Conservation (phyloP, 2,113 vertebrate genomes). For the Microcebus murinus region DNA sequence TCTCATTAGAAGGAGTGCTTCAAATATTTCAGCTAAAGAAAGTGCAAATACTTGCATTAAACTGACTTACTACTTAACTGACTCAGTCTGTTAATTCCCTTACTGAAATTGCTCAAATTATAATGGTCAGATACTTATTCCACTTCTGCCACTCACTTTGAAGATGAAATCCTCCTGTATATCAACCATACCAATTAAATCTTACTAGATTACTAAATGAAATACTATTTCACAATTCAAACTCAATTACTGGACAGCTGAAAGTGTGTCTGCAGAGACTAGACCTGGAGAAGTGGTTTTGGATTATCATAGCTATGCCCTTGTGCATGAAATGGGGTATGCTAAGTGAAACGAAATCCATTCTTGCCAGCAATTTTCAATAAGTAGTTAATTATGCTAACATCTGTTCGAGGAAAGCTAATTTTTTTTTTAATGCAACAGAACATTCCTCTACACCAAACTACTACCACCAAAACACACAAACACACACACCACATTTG, state of each 20-base stretch:
- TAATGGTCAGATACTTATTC: neutral
- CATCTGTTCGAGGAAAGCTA: constrained; percentile 59
- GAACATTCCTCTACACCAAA: constrained; percentile 3
- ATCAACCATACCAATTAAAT: neutral
- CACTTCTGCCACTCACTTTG: neutral
- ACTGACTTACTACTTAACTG: constrained; percentile 18
- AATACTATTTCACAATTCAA: constrained; percentile 14
- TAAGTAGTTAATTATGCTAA: constrained; percentile 52
- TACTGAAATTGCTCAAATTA: constrained; percentile 9
- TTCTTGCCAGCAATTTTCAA: constrained; percentile 48
- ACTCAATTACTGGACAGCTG: constrained; percentile 4
- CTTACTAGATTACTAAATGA: constrained; percentile 10
- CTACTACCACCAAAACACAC: neutral
- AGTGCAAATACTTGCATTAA: constrained; percentile 31
- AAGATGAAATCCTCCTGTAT: neutral
- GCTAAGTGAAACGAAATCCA: constrained; percentile 23
- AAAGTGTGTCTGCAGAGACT: neutral
- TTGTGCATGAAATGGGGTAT: neutral
- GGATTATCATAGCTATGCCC: neutral
- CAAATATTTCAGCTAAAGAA: neutral
- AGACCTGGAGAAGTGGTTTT: neutral
- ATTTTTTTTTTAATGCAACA: constrained; percentile 22
- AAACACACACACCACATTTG: neutral
- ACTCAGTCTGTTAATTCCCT: neutral
- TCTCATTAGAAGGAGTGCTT: neutral